These are phyloP conservation scores for Cryptoblepharus egeriae DNA, from an alignment of 2,797 vertebrate genomes.

Conservation along the genomic window DNA sequence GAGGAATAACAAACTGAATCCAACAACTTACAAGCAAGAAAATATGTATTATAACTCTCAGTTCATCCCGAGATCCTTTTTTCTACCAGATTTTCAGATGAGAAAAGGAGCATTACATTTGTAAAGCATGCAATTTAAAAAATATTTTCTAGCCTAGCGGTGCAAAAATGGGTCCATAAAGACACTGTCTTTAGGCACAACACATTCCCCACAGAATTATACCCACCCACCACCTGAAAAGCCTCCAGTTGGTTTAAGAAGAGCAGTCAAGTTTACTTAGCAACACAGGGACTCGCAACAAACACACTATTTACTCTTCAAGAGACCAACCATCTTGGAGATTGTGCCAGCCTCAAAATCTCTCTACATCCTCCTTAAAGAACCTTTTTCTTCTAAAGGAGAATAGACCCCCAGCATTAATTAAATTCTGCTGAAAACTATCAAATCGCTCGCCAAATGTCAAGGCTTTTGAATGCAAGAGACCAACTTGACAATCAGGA, in stretches of 20 bases:
- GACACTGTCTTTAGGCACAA: background rate
- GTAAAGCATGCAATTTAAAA: background rate
- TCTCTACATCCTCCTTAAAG: conserved; percentile 3
- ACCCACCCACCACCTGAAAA: conserved; percentile 14
- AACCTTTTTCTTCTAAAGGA: background rate
- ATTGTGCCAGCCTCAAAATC: conserved; percentile 1
- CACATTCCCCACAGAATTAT: conserved; percentile 14
- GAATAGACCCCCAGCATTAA: background rate
- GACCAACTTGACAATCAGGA: background rate
- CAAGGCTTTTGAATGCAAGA: background rate
- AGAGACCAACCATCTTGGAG: background rate
- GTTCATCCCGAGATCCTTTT: background rate
- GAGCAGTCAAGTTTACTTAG: conserved; percentile 33
- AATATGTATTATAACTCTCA: background rate
- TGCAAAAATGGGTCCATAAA: background rate
- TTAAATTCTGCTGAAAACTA: conserved; percentile 1
- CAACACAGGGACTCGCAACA: conserved; percentile 7
- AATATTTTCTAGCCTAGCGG: background rate
- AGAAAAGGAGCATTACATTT: background rate
- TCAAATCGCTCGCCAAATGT: background rate
- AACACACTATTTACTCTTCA: background rate
- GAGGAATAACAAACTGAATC: background rate
- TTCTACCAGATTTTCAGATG: conserved; percentile 6
- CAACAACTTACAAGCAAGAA: background rate
- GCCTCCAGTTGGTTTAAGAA: conserved; percentile 23